Evolutionary conservation across 2,888 invertebrate species (phyloP), one percentile per base, ranked within the genome.

Genomic region (Lucinisca nassula): DNA sequence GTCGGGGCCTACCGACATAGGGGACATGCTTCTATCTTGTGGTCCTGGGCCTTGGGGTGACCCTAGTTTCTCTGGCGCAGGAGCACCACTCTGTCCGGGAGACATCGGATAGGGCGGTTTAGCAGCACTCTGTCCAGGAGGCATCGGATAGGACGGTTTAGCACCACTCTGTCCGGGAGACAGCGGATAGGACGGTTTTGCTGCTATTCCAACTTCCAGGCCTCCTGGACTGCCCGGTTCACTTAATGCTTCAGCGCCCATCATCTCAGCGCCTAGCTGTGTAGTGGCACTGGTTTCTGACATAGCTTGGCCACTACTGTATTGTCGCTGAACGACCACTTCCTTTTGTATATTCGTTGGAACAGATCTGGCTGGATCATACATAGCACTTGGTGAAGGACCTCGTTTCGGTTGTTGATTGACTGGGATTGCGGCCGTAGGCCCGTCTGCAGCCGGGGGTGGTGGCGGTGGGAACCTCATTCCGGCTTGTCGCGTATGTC

Each of bases 391-490:
- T 30, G 61, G 61, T 61, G 61, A 27, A 4, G 27, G 61, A 30
- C 27, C 61, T 17, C 6, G 61, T 27, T 24, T 27, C 27, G 6
- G 3, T 27, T 24, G 61, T 27, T 58, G 58, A 27, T 6, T 10
- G 21, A 35, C 10, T 30, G 30, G 32, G 38, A 21, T 24, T 24
- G 79, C 6, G 24, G n/a, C 70, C 10, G 67, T 21, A n/a, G 61
- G 30, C 27, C 27, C 55, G 10, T 58, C 38, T 24, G 24, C 45
- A 2, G 37, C 61, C 3, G 76, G 76, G 14, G 87, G 83, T 30
- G 85, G 85, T 12, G 88, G 88, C 17, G 86, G 85, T n/a, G 77
- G 85, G 0, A 17, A 40, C 24, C 21, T n/a, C n/a, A n/a, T n/a
- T 45, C 8, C 17, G 17, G 45, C 45, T 45, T 45, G 45, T 45